Base-by-base conservation (phyloP, 92 coral and sea anemone species). In the Anthopleura xanthogrammica region DNA sequence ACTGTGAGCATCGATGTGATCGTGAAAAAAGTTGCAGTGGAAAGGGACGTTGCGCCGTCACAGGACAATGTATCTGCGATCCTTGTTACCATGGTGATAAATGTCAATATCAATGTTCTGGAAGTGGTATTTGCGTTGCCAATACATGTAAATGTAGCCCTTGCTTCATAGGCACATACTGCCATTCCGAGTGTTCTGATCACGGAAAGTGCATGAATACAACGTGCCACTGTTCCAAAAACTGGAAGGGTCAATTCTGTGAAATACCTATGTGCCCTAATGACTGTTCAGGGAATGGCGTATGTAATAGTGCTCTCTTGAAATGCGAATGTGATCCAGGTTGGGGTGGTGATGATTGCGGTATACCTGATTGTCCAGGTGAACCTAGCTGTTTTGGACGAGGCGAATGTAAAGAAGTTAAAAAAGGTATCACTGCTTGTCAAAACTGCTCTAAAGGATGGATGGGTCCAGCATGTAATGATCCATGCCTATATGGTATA, bases 251-350 rank as follows among this genome's bases (percentile, higher is more conserved):
- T 54, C 84, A 79, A 50, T 93, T 83, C 85, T 96, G 99, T 77
- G 92, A 94, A 73, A 87, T 86, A 5, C 98, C 96, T 10, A 89
- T 85, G 39, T 96, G 99, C 78, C 98, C 99, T 13, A 92, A 88
- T 40, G 99, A 90, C 77, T 96, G 99, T 72, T 96, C 98, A 66
- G 99, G 97, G 57, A 94, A 96, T 40, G 99, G 99, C n/a, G 83
- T 96, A 42, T 96, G 99, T 79, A 96, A 96, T 81, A 90, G 96
- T 41, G 97, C 94, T 10, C 92, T 96, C 75, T 92, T 79, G 74
- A 86, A 88, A 19, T 96, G 99, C 71, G 92, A 85, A 77, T 96
- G 99, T 86, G 83, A 96, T 86, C 95, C 99, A 24, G 99, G 99
- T 72, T 96, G 99, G 99, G 55, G 77, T 14, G 95, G 96, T 0